phyloP scores from a whole-genome alignment of 2,797 vertebrate genomes.

The Rhabdophis nuchalis region DNA sequence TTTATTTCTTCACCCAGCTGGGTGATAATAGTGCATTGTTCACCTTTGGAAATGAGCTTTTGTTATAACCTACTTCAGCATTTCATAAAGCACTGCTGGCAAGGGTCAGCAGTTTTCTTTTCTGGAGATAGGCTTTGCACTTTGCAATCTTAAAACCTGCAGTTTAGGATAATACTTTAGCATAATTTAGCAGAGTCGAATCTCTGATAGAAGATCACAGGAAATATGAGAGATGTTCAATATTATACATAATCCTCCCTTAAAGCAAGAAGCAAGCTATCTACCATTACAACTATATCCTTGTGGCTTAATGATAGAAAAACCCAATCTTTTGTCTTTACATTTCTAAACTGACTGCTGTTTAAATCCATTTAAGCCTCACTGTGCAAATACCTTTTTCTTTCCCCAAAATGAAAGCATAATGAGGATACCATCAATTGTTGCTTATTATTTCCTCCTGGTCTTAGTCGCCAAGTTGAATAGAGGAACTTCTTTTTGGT shows the following conservation, averaged over 20 bases:
- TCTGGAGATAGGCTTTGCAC: constrained; percentile 13
- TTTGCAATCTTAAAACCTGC: constrained; percentile 21
- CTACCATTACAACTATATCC: neutral
- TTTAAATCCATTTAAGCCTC: neutral
- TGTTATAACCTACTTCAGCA: constrained; percentile 4
- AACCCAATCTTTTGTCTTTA: neutral
- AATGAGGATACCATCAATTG: neutral
- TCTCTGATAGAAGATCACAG: neutral
- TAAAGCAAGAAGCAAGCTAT: neutral
- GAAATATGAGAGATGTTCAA: neutral
- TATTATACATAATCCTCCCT: neutral
- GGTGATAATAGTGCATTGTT: neutral
- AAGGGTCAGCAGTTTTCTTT: constrained; percentile 9
- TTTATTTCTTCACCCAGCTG: neutral
- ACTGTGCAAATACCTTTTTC: neutral
- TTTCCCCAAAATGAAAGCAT: neutral
- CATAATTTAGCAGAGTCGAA: constrained; percentile 5
- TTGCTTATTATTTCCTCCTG: neutral
- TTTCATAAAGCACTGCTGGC: constrained; percentile 4
- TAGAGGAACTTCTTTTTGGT: neutral
- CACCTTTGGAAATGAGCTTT: neutral
- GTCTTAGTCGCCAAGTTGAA: neutral
- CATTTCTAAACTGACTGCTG: neutral
- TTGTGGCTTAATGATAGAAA: neutral
- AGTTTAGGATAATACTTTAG: constrained; percentile 9